A percentile compares a stretch with the other conserved stretches of the same genome.
Conservation (phyloP, 2,797 vertebrate species). For the Gallirallus australis region DNA sequence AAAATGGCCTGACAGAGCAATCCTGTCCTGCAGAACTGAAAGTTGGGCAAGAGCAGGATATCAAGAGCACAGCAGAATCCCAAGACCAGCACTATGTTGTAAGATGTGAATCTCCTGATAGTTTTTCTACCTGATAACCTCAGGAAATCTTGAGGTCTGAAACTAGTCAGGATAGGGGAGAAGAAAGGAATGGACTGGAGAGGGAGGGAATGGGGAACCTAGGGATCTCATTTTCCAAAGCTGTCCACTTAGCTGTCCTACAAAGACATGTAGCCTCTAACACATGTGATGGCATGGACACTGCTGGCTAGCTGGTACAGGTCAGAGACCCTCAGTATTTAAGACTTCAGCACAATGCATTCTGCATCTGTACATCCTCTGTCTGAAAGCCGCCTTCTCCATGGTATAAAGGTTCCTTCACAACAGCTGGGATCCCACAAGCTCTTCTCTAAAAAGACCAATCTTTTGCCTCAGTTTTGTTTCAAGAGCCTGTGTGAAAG, state of each 20-base stretch:
- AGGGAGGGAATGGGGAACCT: neutral
- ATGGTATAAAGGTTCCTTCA: neutral
- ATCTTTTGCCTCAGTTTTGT: neutral
- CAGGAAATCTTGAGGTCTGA: neutral
- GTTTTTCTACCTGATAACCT: neutral
- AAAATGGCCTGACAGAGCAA: neutral
- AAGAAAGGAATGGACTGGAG: neutral
- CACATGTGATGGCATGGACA: neutral
- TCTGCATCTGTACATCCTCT: neutral
- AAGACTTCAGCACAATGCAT: neutral
- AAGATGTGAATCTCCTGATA: neutral
- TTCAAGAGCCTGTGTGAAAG: neutral
- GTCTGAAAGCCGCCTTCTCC: neutral
- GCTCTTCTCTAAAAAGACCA: neutral
- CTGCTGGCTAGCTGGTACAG: neutral
- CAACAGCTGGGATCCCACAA: neutral
- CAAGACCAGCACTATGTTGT: neutral
- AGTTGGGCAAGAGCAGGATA: neutral
- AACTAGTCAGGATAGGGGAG: neutral
- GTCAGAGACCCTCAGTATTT: neutral
- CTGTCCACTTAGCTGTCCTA: neutral
- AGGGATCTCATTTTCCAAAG: neutral
- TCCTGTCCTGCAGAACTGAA: neutral
- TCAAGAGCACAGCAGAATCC: neutral
- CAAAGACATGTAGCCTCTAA: neutral